These are phyloP conservation scores for Agrochola litura DNA, from an alignment of 2,888 invertebrate genomes.

Conservation along the genomic window DNA sequence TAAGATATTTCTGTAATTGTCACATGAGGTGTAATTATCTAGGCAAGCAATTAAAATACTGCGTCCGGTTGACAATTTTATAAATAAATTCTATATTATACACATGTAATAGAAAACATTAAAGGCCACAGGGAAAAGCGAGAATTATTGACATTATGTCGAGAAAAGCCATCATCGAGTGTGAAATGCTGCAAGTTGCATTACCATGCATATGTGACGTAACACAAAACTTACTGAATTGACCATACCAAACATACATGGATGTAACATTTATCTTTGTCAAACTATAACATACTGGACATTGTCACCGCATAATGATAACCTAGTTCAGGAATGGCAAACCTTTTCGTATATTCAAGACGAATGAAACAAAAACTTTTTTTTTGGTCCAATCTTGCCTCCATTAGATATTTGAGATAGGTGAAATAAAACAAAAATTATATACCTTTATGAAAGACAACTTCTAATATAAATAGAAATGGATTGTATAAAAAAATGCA, in stretches of 20 bases:
- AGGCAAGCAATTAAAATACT: conserved; percentile 17
- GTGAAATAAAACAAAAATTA: not conserved
- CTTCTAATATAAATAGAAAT: not conserved
- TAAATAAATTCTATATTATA: conserved; percentile 36
- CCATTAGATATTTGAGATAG: no score
- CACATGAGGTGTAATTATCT: conserved; percentile 28
- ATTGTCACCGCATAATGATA: conserved; percentile 49
- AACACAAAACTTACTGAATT: conserved; percentile 41
- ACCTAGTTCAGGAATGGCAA: conserved; percentile 32
- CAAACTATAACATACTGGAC: conserved; percentile 54
- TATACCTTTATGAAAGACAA: not conserved
- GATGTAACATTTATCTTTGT: conserved; percentile 58
- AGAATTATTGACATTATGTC: conserved; percentile 33
- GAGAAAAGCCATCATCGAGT: not conserved
- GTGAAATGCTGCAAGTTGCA: conserved; percentile 27
- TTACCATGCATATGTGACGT: conserved; percentile 9
- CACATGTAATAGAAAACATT: conserved; percentile 22
- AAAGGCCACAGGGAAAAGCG: conserved; percentile 27
- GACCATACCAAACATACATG: conserved; percentile 23
- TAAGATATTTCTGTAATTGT: conserved; percentile 50
- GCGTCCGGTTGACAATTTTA: conserved; percentile 57
- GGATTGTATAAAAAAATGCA: not conserved
- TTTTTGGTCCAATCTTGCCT: not conserved
- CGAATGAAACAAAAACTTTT: not conserved
- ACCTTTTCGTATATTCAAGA: not conserved